Conservation (phyloP, 1,140 invertebrate genomes). For the Drosophila pandora region DNA sequence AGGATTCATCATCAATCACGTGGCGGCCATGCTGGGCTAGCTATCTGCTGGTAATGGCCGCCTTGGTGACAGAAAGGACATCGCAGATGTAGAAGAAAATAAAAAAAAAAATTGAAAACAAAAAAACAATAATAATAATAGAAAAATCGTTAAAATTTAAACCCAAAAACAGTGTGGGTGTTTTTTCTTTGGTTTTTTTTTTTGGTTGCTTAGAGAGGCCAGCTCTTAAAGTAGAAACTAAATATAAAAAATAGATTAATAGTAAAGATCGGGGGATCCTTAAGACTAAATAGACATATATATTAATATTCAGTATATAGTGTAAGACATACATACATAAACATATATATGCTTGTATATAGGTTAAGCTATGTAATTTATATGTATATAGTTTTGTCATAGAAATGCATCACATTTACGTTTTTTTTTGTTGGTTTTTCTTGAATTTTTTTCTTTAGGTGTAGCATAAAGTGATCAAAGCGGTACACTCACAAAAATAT, state of each 20-base stretch:
- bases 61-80: constrained; percentile 24
- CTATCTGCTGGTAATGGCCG: constrained; percentile 8
- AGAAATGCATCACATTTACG: constrained; percentile 71
- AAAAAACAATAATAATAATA: neutral
- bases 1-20: constrained; percentile 60
- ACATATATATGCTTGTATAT: constrained; percentile 25
- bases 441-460: neutral
- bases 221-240: constrained; percentile 34
- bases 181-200: neutral
- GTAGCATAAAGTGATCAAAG: constrained; percentile 13
- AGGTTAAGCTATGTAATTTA: constrained; percentile 9
- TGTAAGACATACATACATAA: constrained; percentile 7
- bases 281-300: constrained; percentile 36
- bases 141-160: neutral
- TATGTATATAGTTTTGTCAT: constrained; percentile 30
- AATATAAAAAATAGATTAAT: neutral
- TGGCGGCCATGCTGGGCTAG: neutral
- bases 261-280: constrained; percentile 10
- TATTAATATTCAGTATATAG: neutral
- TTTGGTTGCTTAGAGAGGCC: constrained; percentile 16
- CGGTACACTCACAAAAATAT: constrained; percentile 25
- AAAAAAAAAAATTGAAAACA: neutral
- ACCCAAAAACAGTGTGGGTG: neutral
- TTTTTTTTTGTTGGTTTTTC: constrained; percentile 21
- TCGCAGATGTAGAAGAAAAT: neutral